Evolutionary conservation across 2,113 vertebrate species (phyloP), one percentile per base, ranked within the genome.

Genomic region (Petroica traversi): DNA sequence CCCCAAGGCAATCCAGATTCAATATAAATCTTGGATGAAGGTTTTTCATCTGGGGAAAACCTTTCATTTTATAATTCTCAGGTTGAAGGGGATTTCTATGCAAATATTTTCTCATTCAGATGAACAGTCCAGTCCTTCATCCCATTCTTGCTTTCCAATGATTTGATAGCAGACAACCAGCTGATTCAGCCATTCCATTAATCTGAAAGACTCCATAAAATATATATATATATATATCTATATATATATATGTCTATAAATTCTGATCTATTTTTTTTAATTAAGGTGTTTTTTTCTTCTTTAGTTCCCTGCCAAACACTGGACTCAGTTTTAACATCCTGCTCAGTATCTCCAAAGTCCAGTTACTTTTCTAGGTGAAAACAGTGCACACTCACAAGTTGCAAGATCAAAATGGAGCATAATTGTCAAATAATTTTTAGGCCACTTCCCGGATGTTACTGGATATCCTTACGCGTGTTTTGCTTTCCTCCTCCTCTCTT

Each of bases 211-310:
- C 17, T 57, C 3, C 6, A n/a, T n/a, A n/a, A n/a, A n/a, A n/a
- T n/a, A n/a, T n/a, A n/a, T n/a, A n/a, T n/a, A n/a, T n/a, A n/a
- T n/a, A n/a, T n/a, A n/a, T n/a, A n/a, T n/a, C n/a, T n/a, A n/a
- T n/a, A n/a, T n/a, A n/a, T n/a, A n/a, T n/a, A n/a, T n/a, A n/a
- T n/a, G n/a, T n/a, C n/a, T n/a, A n/a, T n/a, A n/a, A n/a, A n/a
- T n/a, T n/a, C n/a, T n/a, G n/a, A n/a, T n/a, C n/a, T n/a, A n/a
- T n/a, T n/a, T n/a, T 55, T 11, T 13, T 43, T 12, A 61, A 52
- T 28, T 36, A 36, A 26, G 2, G 7, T 17, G 4, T 1, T 1
- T 5, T 11, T 12, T 31, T 43, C 43, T n/a, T n/a, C n/a, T n/a
- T n/a, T n/a, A n/a, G n/a, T n/a, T n/a, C n/a, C n/a, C n/a, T n/a